A percentile compares a stretch with the other conserved stretches of the same genome.
These are phyloP conservation scores for Malthinus seriepunctatus DNA, from an alignment of 2,888 invertebrate genomes.

Conservation along the genomic window DNA sequence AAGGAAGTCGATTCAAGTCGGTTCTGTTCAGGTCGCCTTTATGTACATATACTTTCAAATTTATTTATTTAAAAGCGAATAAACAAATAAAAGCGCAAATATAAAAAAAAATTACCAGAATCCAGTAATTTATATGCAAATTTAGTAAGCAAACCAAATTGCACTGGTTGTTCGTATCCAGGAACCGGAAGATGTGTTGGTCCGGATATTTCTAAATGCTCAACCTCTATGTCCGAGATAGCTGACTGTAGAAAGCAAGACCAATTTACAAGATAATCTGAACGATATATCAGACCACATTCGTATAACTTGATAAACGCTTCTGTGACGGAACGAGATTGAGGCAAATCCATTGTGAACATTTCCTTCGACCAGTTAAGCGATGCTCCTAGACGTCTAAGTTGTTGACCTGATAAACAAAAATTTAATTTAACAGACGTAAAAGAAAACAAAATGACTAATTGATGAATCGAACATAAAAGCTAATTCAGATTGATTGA, in stretches of 20 bases:
- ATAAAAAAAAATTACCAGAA: slow-evolving; percentile 43
- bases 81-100: background rate
- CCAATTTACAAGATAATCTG: slow-evolving; percentile 97
- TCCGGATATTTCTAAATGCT: slow-evolving; percentile 88
- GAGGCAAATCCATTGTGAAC: slow-evolving; percentile 95
- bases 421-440: background rate
- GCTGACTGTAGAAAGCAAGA: slow-evolving; percentile 95
- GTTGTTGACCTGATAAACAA: slow-evolving; percentile 62
- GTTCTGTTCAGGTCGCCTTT: background rate
- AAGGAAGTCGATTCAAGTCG: slow-evolving; percentile 3
- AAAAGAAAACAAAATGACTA: too few species aligned
- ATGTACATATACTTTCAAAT: background rate
- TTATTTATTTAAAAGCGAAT: background rate
- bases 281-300: slow-evolving; percentile 78
- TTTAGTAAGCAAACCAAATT: slow-evolving; percentile 89
- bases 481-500: too few species aligned
- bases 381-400: slow-evolving; percentile 86
- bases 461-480: too few species aligned
- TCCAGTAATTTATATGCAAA: slow-evolving; percentile 89
- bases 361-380: slow-evolving; percentile 93
- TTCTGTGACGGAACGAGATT: slow-evolving; percentile 87
- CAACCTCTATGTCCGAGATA: slow-evolving; percentile 99
- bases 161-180: slow-evolving; percentile 81
- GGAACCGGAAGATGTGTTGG: slow-evolving; percentile 87
- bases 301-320: slow-evolving; percentile 75